Conservation (phyloP, 2,113 vertebrate species). For the Tinamus guttatus region DNA sequence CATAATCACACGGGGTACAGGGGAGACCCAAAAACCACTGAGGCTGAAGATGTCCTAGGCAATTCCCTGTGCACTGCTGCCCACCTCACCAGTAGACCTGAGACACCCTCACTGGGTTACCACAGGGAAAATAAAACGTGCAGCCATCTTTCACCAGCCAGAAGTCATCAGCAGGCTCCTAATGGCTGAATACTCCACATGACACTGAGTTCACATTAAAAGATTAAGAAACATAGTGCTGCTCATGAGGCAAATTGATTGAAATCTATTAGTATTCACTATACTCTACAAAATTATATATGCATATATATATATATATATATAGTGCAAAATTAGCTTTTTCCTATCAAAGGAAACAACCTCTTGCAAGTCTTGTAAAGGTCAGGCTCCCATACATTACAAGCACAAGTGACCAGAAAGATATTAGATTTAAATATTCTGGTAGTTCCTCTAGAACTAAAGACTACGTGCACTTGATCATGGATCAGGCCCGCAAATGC, state of each 20-base stretch:
- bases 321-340: not conserved
- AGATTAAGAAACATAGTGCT: not conserved
- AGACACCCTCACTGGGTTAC: not conserved
- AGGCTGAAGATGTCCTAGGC: not conserved
- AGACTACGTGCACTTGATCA: accelerated
- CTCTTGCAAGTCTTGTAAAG: not conserved
- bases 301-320: no score
- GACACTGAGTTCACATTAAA: not conserved
- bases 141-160: not conserved
- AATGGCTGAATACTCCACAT: accelerated
- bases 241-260: not conserved
- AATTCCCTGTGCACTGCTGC: accelerated
- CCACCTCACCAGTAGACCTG: accelerated
- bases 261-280: not conserved
- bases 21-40: not conserved
- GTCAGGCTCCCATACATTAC: not conserved
- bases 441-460: not conserved
- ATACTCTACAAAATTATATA: not conserved
- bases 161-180: not conserved
- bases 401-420: not conserved
- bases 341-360: not conserved
- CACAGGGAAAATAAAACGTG: not conserved
- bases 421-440: not conserved
- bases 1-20: not conserved
- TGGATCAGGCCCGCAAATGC: not conserved